Evolutionary conservation across 2,888 invertebrate species (phyloP), one percentile per base, ranked within the genome.

Genomic region (Acleris holmiana): DNA sequence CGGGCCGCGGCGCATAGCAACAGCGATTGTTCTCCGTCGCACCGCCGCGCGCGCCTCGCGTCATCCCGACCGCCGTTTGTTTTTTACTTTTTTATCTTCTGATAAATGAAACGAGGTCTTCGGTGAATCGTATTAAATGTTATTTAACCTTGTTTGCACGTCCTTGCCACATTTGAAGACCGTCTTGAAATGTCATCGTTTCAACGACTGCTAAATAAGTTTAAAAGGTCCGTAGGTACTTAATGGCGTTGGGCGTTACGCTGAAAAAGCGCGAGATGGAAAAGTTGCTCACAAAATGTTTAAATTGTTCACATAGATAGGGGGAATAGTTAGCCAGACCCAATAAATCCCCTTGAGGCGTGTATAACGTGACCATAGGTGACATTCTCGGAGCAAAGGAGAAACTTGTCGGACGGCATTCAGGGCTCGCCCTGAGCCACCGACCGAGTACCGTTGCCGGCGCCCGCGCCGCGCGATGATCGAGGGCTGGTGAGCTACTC

Each of bases 331-430:
- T 23, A 21, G 17, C 40, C 15, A 57, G 41, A 54, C 44, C 48
- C 54, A 54, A 64, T 64, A 64, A 59, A 65, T 65, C 47, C 41
- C 18, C n/a, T n/a, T 41, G 57, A 40, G 50, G 56, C 48, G 47
- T 53, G 44, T 51, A 57, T n/a, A 58, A 21, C 57, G 44, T 65
- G 80, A 81, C 82, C 83, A 79, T 86, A 83, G 82, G 84, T 86
- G 87, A 86, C 88, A 89, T 89, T 88, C 88, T 83, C 75, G 69
- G 77, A 70, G 76, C 81, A 81, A 79, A 79, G 79, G 83, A 85
- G 88, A 89, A 89, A 89, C 89, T 89, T 85, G 88, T 86, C 76
- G 72, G 80, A 79, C 88, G 70, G 80, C 88, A 89, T 89, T 89
- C 88, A 88, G 79, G 80, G 83, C 84, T 80, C 85, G 85, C 88